phyloP scores from a whole-genome alignment of 2,797 vertebrate species.

The Karalla daura region DNA sequence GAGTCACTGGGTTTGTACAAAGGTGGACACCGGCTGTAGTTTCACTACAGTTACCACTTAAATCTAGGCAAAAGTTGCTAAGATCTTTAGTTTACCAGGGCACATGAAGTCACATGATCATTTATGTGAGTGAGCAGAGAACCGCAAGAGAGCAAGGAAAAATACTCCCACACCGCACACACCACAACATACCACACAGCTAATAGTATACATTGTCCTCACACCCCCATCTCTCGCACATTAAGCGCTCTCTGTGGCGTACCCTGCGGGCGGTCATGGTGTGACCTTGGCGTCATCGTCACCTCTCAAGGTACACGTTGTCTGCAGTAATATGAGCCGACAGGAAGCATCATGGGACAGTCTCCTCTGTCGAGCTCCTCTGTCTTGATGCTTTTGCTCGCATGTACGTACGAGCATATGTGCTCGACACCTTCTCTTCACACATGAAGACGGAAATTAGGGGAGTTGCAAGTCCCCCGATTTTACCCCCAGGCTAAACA shows the following conservation, averaged over 20 bases:
- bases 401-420: neutral
- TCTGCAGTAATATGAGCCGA: slow-evolving; percentile 33
- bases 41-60: too few relatives aligned
- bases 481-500: neutral
- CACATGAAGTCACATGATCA: too few relatives aligned
- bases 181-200: neutral
- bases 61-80: too few relatives aligned
- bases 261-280: slow-evolving; percentile 29
- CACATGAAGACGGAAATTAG: neutral
- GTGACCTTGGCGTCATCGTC: slow-evolving; percentile 29
- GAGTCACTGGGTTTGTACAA: slow-evolving; percentile 31
- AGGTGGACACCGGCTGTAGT: slow-evolving; percentile 5
- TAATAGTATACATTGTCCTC: neutral
- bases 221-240: slow-evolving; percentile 14
- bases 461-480: neutral
- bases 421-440: neutral
- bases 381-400: neutral
- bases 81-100: too few relatives aligned
- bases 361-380: slow-evolving; percentile 17
- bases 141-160: too few relatives aligned
- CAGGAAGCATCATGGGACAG: slow-evolving; percentile 23
- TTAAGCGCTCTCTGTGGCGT: slow-evolving; percentile 1
- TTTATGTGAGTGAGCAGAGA: too few relatives aligned
- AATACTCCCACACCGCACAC: too few relatives aligned
- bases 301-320: slow-evolving; percentile 26